Evolutionary conservation across 2,113 vertebrate genomes (phyloP).

Genomic region (Antigone vipio): DNA sequence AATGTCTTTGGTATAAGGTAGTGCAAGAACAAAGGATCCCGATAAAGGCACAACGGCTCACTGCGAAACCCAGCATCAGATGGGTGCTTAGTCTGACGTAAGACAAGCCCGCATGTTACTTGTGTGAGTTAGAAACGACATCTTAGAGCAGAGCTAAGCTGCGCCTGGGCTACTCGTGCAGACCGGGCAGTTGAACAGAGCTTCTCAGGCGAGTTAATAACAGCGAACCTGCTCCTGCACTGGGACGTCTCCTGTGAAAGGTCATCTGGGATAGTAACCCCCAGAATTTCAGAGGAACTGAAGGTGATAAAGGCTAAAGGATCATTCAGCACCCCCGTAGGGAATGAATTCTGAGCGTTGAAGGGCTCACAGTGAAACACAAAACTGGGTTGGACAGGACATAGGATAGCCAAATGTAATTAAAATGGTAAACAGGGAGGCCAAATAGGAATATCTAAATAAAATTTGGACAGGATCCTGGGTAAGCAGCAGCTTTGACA

Average conservation of each 20-base stretch:
- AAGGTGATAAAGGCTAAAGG: not conserved
- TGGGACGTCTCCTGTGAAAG: not conserved
- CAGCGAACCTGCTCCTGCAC: not conserved
- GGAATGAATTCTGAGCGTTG: not conserved
- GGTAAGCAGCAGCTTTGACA: not conserved
- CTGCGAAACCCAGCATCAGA: not conserved
- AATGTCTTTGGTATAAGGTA: not conserved
- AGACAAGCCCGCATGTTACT: not conserved
- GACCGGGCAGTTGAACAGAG: not conserved
- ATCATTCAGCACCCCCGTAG: not conserved
- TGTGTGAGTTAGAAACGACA: not conserved
- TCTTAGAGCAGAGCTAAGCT: not conserved
- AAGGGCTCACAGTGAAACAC: not conserved
- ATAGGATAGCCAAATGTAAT: not conserved
- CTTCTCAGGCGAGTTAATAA: not conserved
- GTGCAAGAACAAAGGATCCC: constrained; percentile 19
- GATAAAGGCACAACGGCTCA: not conserved
- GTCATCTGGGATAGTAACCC: not conserved
- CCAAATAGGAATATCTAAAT: not conserved
- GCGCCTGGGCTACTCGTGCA: not conserved
- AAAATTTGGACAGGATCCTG: not conserved
- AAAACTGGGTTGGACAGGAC: rapidly evolving
- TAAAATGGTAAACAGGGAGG: not conserved
- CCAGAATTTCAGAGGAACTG: not conserved
- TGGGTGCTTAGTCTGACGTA: not conserved